A percentile compares a stretch with the other conserved stretches of the same genome.
Conservation (phyloP, 2,888 invertebrate species). For the Deroplatys truncata region DNA sequence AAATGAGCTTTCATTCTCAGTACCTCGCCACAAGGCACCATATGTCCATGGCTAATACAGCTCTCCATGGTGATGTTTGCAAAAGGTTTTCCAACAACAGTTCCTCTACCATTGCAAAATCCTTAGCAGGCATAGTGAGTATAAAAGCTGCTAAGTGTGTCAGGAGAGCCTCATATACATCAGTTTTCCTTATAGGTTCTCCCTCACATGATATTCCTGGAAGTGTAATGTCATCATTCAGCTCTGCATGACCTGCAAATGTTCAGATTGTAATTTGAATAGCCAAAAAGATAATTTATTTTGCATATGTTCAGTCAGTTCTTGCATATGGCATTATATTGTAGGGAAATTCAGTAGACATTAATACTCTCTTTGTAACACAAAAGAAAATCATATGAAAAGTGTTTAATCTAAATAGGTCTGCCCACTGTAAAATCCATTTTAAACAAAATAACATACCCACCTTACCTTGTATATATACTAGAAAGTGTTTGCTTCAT, state of each 20-base stretch:
- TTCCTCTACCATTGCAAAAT: conserved; percentile 25
- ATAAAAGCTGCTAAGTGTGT: conserved; percentile 28
- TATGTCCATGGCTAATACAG: conserved; percentile 30
- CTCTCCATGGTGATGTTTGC: conserved; percentile 26
- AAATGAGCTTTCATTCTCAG: neutral
- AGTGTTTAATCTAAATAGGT: too few relatives aligned
- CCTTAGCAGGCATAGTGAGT: conserved; percentile 11
- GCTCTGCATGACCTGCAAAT: conserved; percentile 30
- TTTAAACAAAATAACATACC: too few relatives aligned
- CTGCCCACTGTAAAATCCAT: too few relatives aligned
- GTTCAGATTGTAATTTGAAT: neutral
- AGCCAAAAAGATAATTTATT: too few relatives aligned
- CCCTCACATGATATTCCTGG: conserved; percentile 25
- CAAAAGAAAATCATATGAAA: too few relatives aligned
- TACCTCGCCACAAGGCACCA: conserved; percentile 33
- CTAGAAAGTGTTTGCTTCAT: too few relatives aligned
- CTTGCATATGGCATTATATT: too few relatives aligned
- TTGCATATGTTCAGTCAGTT: too few relatives aligned
- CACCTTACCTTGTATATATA: too few relatives aligned
- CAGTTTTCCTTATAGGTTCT: conserved; percentile 21
- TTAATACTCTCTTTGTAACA: too few relatives aligned
- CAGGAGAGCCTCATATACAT: conserved; percentile 29
- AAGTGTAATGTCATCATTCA: conserved; percentile 25
- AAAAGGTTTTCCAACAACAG: conserved; percentile 27
- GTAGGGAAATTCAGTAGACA: too few relatives aligned